These are phyloP conservation scores for Amblyornis subalaris DNA, from an alignment of 2,113 vertebrate species.

Conservation along the genomic window DNA sequence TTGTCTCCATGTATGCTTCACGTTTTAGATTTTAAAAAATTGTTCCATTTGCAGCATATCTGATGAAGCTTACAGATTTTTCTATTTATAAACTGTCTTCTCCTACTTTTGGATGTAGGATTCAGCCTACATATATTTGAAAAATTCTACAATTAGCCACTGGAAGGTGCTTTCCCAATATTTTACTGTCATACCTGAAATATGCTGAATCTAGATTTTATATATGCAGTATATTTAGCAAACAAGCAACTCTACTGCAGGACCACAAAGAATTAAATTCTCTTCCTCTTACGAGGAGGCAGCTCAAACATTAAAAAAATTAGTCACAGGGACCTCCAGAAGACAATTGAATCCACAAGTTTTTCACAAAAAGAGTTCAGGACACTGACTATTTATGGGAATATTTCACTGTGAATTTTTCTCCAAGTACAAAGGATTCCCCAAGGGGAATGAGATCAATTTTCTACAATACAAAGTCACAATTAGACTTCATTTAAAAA, in stretches of 20 bases:
- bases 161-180: not conserved
- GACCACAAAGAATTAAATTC: not conserved
- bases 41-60: not conserved
- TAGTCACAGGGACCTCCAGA: not conserved
- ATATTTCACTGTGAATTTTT: not conserved
- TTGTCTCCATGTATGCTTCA: not conserved
- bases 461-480: not conserved
- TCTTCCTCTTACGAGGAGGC: not conserved
- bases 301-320: not conserved
- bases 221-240: not conserved
- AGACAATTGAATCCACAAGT: not conserved
- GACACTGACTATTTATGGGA: not conserved
- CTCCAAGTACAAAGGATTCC: not conserved
- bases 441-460: not conserved
- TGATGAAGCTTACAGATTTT: not conserved
- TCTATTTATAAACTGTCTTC: not conserved
- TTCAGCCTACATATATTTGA: not conserved
- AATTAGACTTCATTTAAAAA: not conserved
- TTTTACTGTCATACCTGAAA: not conserved
- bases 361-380: not conserved
- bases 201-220: not conserved
- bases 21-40: accelerated
- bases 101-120: not conserved
- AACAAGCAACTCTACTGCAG: not conserved
- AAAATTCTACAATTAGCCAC: not conserved